Conservation (phyloP, 1,140 invertebrate species). For the Cydia splendana region DNA sequence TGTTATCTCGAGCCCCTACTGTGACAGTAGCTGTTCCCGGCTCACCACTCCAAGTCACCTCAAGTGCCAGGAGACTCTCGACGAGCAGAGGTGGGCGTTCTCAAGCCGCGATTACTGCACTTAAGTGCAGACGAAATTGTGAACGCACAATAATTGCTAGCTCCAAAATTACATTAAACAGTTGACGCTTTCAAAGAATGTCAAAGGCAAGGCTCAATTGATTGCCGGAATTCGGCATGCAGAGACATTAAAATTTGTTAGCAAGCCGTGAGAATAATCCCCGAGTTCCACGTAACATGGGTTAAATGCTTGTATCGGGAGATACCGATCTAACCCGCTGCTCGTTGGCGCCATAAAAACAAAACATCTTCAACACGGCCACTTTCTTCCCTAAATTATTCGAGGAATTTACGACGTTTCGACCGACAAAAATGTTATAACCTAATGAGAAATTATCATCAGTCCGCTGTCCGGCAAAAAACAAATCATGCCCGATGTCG, state of each 20-base stretch:
- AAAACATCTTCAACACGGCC: constrained; percentile 74
- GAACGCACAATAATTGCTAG: background rate
- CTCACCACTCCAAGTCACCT: constrained; percentile 2
- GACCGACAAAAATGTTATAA: constrained; percentile 78
- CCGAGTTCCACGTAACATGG: constrained; percentile 74
- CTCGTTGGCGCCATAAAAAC: constrained; percentile 78
- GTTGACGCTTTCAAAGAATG: constrained; percentile 19
- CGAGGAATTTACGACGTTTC: constrained; percentile 76
- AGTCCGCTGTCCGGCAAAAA: constrained; percentile 64
- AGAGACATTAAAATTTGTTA: constrained; percentile 68
- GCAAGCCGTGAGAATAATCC: constrained; percentile 71
- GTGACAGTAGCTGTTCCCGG: constrained; percentile 31
- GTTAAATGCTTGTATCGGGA: constrained; percentile 77
- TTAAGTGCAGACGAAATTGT: background rate
- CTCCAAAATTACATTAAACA: constrained; percentile 5
- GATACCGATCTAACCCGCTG: constrained; percentile 77
- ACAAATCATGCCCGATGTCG: constrained; percentile 52
- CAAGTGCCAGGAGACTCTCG: constrained; percentile 1
- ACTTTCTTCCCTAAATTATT: constrained; percentile 79
- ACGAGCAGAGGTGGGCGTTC: constrained; percentile 10
- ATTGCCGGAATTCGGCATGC: constrained; percentile 36
- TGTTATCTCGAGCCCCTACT: constrained; percentile 35
- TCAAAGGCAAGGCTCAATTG: constrained; percentile 3
- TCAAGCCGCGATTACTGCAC: constrained; percentile 15
- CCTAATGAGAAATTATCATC: constrained; percentile 80